A percentile compares a stretch with the other conserved stretches of the same genome.
phyloP scores from a whole-genome alignment of 2,888 invertebrate species.

The Agrochola circellaris region DNA sequence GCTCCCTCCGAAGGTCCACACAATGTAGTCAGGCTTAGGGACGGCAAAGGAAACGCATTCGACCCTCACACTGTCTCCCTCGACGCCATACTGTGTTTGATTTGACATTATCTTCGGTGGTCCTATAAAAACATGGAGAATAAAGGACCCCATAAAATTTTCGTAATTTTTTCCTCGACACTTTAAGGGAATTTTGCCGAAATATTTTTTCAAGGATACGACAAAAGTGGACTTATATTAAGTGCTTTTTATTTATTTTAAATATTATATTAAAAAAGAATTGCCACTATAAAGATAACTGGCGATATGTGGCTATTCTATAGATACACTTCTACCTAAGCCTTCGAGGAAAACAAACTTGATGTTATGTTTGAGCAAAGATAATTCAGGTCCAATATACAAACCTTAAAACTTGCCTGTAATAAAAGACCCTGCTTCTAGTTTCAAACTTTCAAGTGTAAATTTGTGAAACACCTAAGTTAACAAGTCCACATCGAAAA shows the following conservation, averaged over 20 bases:
- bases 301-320: neutral
- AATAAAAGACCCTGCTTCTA: neutral
- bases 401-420: neutral
- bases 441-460: neutral
- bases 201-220: constrained; percentile 41
- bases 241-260: constrained; percentile 48
- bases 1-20: constrained; percentile 96
- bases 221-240: constrained; percentile 27
- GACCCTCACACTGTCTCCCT: constrained; percentile 94
- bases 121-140: constrained; percentile 80
- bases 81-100: constrained; percentile 95
- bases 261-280: constrained; percentile 5
- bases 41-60: constrained; percentile 97
- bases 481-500: neutral
- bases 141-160: constrained; percentile 38
- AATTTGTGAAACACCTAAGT: constrained; percentile 13
- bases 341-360: neutral
- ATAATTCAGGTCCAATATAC: neutral
- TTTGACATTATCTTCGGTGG: constrained; percentile 96
- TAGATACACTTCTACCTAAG: neutral
- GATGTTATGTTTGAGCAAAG: neutral
- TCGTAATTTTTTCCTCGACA: constrained; percentile 28
- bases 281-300: neutral
- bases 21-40: constrained; percentile 96
- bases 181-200: constrained; percentile 19